Percentiles rank a stretch among this genome's conserved stretches.
Evolutionary conservation across 2,888 invertebrate genomes (phyloP).

Genomic region (Tipula confusa): DNA sequence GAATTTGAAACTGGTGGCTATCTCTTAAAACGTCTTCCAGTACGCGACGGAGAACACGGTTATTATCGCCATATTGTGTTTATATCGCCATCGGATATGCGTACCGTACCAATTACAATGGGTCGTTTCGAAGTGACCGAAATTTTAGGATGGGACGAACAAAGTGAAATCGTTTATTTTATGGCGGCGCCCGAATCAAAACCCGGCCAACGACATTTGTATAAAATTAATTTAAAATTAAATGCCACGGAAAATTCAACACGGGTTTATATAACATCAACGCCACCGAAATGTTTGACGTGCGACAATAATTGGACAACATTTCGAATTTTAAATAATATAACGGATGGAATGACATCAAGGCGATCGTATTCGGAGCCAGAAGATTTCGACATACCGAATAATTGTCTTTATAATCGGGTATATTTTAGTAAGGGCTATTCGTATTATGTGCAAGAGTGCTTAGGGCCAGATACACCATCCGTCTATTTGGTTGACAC

Average conservation of each 20-base stretch:
- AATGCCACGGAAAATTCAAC: slow-evolving; percentile 48
- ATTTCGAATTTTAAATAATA: slow-evolving; percentile 41
- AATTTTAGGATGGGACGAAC: slow-evolving; percentile 73
- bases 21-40: slow-evolving; percentile 55
- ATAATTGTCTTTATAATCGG: slow-evolving; percentile 60
- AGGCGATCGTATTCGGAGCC: background rate
- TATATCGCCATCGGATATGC: slow-evolving; percentile 47
- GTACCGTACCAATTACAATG: slow-evolving; percentile 58
- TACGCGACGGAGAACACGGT: slow-evolving; percentile 59
- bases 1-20: slow-evolving; percentile 42
- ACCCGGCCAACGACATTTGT: slow-evolving; percentile 78
- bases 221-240: slow-evolving; percentile 59
- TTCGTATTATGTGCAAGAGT: slow-evolving; percentile 65
- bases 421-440: slow-evolving; percentile 62
- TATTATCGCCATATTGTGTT: slow-evolving; percentile 57
- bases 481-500: slow-evolving; percentile 62
- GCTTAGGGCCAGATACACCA: slow-evolving; percentile 72
- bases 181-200: slow-evolving; percentile 72
- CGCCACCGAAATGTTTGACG: slow-evolving; percentile 48
- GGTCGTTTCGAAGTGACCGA: slow-evolving; percentile 71
- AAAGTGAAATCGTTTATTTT: slow-evolving; percentile 69
- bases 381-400: slow-evolving; percentile 47
- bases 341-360: slow-evolving; percentile 28
- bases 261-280: slow-evolving; percentile 48
- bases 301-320: slow-evolving; percentile 48